phyloP scores from a whole-genome alignment of 2,797 vertebrate species.

The Myripristis jacobus region DNA sequence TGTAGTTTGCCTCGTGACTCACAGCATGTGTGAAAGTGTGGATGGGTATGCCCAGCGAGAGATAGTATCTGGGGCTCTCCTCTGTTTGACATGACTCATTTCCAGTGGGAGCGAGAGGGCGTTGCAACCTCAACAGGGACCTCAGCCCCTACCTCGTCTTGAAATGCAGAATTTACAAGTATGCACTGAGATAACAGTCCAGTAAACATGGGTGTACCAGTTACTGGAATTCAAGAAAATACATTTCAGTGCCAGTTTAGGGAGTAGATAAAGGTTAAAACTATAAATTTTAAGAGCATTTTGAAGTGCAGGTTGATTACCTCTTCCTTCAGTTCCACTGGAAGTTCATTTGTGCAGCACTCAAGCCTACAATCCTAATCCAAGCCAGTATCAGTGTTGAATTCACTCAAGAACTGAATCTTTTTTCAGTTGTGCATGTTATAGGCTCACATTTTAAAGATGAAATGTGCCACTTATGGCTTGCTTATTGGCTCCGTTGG shows the following conservation, averaged over 20 bases:
- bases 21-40: conserved; percentile 54
- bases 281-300: conserved; percentile 59
- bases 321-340: conserved; percentile 21
- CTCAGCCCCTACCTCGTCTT: conserved; percentile 8
- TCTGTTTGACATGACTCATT: conserved; percentile 71
- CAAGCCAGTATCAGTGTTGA: background rate
- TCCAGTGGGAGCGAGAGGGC: conserved; percentile 43
- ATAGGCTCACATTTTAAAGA: background rate
- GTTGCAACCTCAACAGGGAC: conserved; percentile 24
- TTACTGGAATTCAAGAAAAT: conserved; percentile 43
- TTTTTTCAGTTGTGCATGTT: background rate
- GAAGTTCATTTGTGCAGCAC: background rate
- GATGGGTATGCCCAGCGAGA: conserved; percentile 47
- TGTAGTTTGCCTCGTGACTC: conserved; percentile 63
- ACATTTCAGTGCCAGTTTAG: background rate
- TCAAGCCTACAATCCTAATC: background rate
- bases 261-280: conserved; percentile 32
- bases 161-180: conserved; percentile 15
- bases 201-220: conserved; percentile 36
- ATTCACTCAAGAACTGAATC: background rate
- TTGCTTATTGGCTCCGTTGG: background rate
- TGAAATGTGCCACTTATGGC: background rate
- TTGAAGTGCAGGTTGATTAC: background rate
- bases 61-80: conserved; percentile 69
- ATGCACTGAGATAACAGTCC: background rate